Conservation (phyloP, 2,113 vertebrate genomes). For the Ornithorhynchus anatinus region DNA sequence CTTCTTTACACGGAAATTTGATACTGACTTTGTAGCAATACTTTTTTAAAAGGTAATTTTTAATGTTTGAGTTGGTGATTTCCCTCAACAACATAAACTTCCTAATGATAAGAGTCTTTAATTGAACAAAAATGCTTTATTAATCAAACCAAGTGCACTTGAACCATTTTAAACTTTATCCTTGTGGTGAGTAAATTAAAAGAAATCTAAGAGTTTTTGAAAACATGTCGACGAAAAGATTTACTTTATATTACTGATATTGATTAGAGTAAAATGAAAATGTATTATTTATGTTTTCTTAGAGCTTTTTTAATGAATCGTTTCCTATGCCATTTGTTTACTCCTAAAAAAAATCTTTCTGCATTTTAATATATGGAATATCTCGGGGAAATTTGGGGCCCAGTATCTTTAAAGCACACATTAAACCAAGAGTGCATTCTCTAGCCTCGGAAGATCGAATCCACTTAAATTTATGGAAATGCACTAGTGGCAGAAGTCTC, state of each 20-base stretch:
- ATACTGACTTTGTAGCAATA: constrained; percentile 59
- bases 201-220: constrained; percentile 54
- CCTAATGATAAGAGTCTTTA: constrained; percentile 62
- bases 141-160: constrained; percentile 78
- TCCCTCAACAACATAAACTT: constrained; percentile 65
- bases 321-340: constrained; percentile 30
- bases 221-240: constrained; percentile 64
- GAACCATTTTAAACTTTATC: constrained; percentile 58
- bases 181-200: constrained; percentile 71
- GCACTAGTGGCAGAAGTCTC: constrained; percentile 34
- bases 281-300: constrained; percentile 31
- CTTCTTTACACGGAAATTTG: constrained; percentile 53
- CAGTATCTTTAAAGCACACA: constrained; percentile 54
- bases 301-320: constrained; percentile 10
- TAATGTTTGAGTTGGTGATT: constrained; percentile 60
- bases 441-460: background rate
- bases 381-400: constrained; percentile 49
- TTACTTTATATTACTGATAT: constrained; percentile 57
- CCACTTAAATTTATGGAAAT: constrained; percentile 13
- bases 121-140: constrained; percentile 65
- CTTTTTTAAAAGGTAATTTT: constrained; percentile 60
- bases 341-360: constrained; percentile 30
- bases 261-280: constrained; percentile 66
- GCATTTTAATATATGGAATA: constrained; percentile 30
- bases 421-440: constrained; percentile 27